phyloP scores from a whole-genome alignment of 2,888 invertebrate genomes.

The Amphipyra berbera region DNA sequence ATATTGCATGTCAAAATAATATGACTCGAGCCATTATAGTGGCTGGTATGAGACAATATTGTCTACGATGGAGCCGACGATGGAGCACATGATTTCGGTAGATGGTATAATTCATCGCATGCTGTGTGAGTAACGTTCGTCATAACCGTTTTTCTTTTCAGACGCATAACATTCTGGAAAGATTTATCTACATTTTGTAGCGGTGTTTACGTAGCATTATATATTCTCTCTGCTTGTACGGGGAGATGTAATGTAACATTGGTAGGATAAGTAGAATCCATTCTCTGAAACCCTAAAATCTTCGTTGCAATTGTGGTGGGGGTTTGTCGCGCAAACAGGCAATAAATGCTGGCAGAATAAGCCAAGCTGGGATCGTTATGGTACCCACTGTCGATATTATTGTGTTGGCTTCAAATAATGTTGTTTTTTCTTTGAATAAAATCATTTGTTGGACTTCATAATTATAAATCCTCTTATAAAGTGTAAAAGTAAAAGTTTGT shows the following conservation, averaged over 20 bases:
- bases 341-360: slow-evolving; percentile 75
- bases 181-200: slow-evolving; percentile 71
- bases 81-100: slow-evolving; percentile 36
- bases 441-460: slow-evolving; percentile 26
- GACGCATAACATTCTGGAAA: slow-evolving; percentile 62
- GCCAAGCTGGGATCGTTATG: slow-evolving; percentile 69
- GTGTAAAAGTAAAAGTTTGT: too few species aligned
- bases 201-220: slow-evolving; percentile 72
- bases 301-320: slow-evolving; percentile 74
- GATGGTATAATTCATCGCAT: slow-evolving; percentile 47
- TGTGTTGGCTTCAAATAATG: slow-evolving; percentile 60
- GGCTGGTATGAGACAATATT: slow-evolving; percentile 23
- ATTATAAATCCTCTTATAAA: slow-evolving; percentile 25
- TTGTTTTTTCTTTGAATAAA: slow-evolving; percentile 53
- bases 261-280: slow-evolving; percentile 76
- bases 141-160: slow-evolving; percentile 60
- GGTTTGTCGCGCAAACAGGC: slow-evolving; percentile 75
- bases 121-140: slow-evolving; percentile 40
- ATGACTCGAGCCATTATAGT: slow-evolving; percentile 3
- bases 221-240: slow-evolving; percentile 68
- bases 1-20: slow-evolving; percentile 5
- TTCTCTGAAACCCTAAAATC: slow-evolving; percentile 75
- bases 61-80: slow-evolving; percentile 23
- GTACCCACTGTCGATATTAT: slow-evolving; percentile 69
- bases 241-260: slow-evolving; percentile 63